Base-by-base conservation (phyloP, 1,140 invertebrate species). In the Battus philenor region DNA sequence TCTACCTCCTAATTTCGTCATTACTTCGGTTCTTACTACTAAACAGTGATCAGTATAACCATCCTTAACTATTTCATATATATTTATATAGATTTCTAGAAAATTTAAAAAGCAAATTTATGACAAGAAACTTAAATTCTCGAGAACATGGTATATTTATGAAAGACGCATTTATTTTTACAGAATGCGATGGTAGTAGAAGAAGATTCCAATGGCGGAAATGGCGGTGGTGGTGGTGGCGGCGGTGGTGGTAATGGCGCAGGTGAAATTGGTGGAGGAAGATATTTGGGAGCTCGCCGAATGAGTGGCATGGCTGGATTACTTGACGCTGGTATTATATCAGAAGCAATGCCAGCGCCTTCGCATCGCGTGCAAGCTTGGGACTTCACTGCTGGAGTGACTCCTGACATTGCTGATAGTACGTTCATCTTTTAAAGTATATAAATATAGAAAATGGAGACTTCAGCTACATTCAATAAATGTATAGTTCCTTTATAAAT, bases 341-440 rank as follows among this genome's bases (percentile, higher is more conserved):
- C 74, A 5, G 79, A 83, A 18, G 56, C 64, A 1, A 41, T 77
- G 12, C 68, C 67, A 2, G 64, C 70, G 8, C 74, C 80, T 9
- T 68, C 90, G 54, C 92, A 95, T 78, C 84, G 94, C 44, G 92
- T 96, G 48, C 94, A 96, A 85, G 90, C 90, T 7, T 96, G 94
- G 94, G 93, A 95, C 80, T 93, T 95, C 74, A 90, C 90, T 0
- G 83, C 88, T 8, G 89, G 88, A 39, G 75, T 87, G 45, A 90
- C 95, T 47, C 94, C 94, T 4, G 90, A 94, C 67, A 92, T 95
- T 36, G 89, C 88, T 24, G 89, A 94, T 65, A 80, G 93, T 94
- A 80, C 89, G 74, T 62, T 47, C n/a, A n/a, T n/a, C n/a, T n/a
- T n/a, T n/a, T n/a, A n/a, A n/a, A n/a, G n/a, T n/a, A n/a, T n/a